Conservation (phyloP, 2,113 vertebrate species). For the Podilymbus podiceps region DNA sequence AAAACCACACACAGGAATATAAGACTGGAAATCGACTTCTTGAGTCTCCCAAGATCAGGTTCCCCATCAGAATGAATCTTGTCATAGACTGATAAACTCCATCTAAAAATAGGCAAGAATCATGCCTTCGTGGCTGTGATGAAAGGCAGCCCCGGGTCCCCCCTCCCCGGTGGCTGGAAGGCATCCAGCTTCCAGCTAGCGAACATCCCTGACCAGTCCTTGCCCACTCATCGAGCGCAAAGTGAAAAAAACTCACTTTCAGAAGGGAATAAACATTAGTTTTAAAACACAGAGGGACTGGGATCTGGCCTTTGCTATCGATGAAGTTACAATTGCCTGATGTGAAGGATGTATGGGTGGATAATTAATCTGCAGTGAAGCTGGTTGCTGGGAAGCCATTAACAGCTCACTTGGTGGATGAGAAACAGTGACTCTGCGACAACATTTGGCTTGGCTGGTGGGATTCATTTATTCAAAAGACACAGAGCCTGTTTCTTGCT, state of each 20-base stretch:
- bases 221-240: background rate
- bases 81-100: background rate
- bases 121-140: background rate
- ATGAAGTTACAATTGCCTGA: background rate
- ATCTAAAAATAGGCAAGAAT: slow-evolving; percentile 13
- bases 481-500: slow-evolving; percentile 8
- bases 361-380: slow-evolving; percentile 16
- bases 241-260: background rate
- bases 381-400: slow-evolving; percentile 14
- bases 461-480: slow-evolving; percentile 21
- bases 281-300: background rate
- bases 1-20: background rate
- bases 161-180: background rate
- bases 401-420: slow-evolving; percentile 15
- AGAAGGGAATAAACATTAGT: background rate
- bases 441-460: background rate
- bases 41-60: background rate
- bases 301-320: background rate
- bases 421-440: slow-evolving; percentile 47
- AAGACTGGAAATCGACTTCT: background rate
- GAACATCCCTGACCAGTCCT: background rate
- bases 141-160: background rate
- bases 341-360: background rate
- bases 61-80: background rate
- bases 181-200: background rate